Evolutionary conservation across 2,888 invertebrate genomes (phyloP).

Genomic region (Gandaritis pyraliata): DNA sequence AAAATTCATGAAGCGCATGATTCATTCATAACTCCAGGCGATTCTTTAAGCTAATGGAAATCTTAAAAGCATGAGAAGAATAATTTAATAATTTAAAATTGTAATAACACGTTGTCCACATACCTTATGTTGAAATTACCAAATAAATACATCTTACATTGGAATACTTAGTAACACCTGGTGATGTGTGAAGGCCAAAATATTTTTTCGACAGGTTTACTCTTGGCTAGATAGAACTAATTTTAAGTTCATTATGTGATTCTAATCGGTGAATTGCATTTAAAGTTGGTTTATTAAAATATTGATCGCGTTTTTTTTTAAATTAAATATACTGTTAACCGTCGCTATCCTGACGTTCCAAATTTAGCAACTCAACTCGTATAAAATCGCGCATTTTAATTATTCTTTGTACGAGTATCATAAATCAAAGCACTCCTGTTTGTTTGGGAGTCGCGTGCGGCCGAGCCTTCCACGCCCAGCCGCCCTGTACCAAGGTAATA

Average conservation of each 20-base stretch:
- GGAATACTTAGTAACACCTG: too few relatives aligned
- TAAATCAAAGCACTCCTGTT: constrained; percentile 37
- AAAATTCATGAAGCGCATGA: constrained; percentile 48
- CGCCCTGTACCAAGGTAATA: constrained; percentile 41
- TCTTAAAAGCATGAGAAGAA: constrained; percentile 45
- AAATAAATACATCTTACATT: too few relatives aligned
- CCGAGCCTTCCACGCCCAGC: constrained; percentile 65
- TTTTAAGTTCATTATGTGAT: too few relatives aligned
- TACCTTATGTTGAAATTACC: not conserved
- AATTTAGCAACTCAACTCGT: constrained; percentile 6
- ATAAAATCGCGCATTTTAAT: constrained; percentile 20
- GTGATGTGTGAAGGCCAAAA: too few relatives aligned
- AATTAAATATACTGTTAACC: not conserved
- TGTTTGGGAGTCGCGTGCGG: constrained; percentile 59
- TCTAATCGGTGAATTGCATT: too few relatives aligned
- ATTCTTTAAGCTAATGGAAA: constrained; percentile 53
- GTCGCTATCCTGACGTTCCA: not conserved
- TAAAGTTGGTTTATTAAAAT: too few relatives aligned
- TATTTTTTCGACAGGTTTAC: too few relatives aligned
- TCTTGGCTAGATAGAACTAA: too few relatives aligned
- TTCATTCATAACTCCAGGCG: constrained; percentile 56
- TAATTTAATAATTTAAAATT: constrained; percentile 63
- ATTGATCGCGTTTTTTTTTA: too few relatives aligned
- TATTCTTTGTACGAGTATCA: constrained; percentile 13
- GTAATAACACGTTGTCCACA: constrained; percentile 43